Evolutionary conservation across 2,113 vertebrate species (phyloP), one percentile per base, ranked within the genome.

Genomic region (Taurulus bubalis): DNA sequence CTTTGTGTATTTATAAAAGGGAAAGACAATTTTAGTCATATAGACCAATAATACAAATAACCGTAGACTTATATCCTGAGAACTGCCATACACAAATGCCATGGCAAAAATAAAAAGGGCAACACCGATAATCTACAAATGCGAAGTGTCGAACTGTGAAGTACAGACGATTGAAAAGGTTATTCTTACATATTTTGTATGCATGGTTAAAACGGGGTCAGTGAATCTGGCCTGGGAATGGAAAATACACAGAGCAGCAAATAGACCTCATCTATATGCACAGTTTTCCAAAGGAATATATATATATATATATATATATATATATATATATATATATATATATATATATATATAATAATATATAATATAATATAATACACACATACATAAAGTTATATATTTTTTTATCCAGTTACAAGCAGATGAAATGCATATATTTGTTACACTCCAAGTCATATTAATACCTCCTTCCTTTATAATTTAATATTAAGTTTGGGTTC

Each of bases 1-100:
- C 47, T 49, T 49, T 0, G 47, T 8, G 32, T 28, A 62, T 83
- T 71, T 10, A 24, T 82, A 75, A 24, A 84, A 75, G 72, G 20
- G 30, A 8, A 24, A 16, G 47, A 12, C 7, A n/a, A 47, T n/a
- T n/a, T 30, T 47, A 51, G 47, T 69, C 9, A 36, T 49, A 38
- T 22, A 60, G 65, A 6, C 2, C 30, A 36, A 34, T 3, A 55
- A 53, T 1, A 15, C 14, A 24, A 32, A 40, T 42, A 38, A 63
- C 60, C 18, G 8, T 22, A 51, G 18, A 51, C 15, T 8, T 38
- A 38, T 38, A 38, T 38, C 38, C 38, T 10, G 9, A 45, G 42
- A 3, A 18, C 10, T 24, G 26, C 0, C 12, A 16, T 30, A 10
- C 16, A 49, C n/a, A 63, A 45, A 69, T 36, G 49, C 20, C 4